These are phyloP conservation scores for Thalassophryne amazonica DNA, from an alignment of 2,797 vertebrate species.

Conservation along the genomic window DNA sequence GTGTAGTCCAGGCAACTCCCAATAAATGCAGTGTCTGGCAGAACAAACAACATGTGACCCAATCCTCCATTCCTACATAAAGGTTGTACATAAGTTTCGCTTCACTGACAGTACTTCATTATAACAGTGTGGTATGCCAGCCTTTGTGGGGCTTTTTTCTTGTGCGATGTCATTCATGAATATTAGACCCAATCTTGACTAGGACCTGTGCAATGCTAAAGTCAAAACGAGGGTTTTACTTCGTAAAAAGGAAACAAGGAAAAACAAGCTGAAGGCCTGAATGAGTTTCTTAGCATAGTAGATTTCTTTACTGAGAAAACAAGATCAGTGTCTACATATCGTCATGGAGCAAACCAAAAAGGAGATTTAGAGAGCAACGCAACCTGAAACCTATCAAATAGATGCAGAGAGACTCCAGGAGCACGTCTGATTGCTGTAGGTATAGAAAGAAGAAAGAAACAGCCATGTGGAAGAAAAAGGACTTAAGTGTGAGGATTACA, in stretches of 20 bases:
- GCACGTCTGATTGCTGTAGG: slow-evolving; percentile 33
- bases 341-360: slow-evolving; percentile 32
- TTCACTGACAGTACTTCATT: slow-evolving; percentile 13
- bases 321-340: slow-evolving; percentile 18
- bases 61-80: slow-evolving; percentile 29
- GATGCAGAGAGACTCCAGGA: neutral
- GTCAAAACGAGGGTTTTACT: neutral
- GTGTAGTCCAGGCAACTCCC: slow-evolving; percentile 69
- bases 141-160: neutral
- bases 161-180: neutral
- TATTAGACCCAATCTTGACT: neutral
- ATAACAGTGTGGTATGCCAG: slow-evolving; percentile 5
- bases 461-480: slow-evolving; percentile 38
- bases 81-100: slow-evolving; percentile 9
- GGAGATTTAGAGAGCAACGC: slow-evolving; percentile 17
- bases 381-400: slow-evolving; percentile 18
- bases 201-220: neutral
- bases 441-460: slow-evolving; percentile 10
- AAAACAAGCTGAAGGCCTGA: neutral
- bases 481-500: slow-evolving; percentile 53
- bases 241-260: slow-evolving; percentile 10
- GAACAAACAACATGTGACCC: slow-evolving; percentile 47
- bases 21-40: slow-evolving; percentile 71
- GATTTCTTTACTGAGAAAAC: neutral
- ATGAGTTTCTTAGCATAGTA: slow-evolving; percentile 14